A percentile compares a stretch with the other conserved stretches of the same genome.
phyloP scores from a whole-genome alignment of 1,140 invertebrate species.

The Scaptomyza hsui region DNA sequence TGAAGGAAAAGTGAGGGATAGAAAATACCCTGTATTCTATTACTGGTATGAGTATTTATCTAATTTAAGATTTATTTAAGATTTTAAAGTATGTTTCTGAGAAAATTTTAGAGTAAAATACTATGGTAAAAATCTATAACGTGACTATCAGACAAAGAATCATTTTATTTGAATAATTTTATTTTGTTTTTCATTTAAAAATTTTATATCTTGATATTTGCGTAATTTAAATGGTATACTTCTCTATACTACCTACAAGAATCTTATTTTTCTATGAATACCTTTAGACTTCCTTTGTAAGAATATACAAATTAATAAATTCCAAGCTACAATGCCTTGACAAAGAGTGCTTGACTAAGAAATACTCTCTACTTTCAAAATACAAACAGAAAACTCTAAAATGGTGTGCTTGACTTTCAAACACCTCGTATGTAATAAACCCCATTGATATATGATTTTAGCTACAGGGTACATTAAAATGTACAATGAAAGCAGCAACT shows the following conservation, averaged over 20 bases:
- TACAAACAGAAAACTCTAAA: not conserved
- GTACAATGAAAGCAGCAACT: conserved; percentile 2
- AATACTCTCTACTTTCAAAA: not conserved
- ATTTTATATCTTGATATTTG: no score
- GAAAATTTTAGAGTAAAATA: no score
- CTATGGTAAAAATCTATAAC: no score
- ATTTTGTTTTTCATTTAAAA: no score
- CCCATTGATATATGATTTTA: not conserved
- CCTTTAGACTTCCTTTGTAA: not conserved
- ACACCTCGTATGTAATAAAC: not conserved
- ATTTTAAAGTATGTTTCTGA: no score
- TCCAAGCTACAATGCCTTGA: not conserved
- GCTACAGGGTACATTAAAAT: not conserved
- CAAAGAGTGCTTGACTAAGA: not conserved
- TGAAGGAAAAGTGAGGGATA: no score
- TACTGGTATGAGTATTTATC: no score
- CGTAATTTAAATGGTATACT: not conserved
- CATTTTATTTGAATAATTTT: no score
- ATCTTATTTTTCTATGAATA: not conserved
- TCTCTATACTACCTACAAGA: not conserved
- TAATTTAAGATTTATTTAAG: no score
- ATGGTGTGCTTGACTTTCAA: not conserved
- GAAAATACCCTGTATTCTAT: no score
- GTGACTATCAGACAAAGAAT: no score
- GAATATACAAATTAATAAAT: not conserved